Conservation (phyloP, 2,797 vertebrate species). For the Enteromius anoplus region DNA sequence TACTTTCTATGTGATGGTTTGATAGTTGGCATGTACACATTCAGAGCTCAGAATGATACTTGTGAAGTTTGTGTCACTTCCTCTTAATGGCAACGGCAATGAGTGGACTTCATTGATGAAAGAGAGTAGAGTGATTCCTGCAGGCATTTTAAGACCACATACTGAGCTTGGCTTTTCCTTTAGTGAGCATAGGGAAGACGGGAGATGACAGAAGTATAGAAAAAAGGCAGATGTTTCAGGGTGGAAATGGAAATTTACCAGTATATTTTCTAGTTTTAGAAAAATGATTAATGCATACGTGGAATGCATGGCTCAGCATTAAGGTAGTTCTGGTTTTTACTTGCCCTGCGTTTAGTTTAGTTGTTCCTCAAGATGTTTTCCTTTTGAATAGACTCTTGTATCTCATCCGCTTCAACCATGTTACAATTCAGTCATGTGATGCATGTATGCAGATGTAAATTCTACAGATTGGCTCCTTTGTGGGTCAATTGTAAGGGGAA, state of each 20-base stretch:
- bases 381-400: background rate
- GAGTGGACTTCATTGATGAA: slow-evolving; percentile 11
- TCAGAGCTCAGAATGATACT: slow-evolving; percentile 32
- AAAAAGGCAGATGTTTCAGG: background rate
- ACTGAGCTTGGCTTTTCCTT: slow-evolving; percentile 2
- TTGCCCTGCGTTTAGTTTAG: background rate
- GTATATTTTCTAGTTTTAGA: background rate
- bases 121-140: slow-evolving; percentile 2
- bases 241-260: background rate
- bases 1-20: slow-evolving; percentile 30
- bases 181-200: background rate
- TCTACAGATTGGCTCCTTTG: background rate
- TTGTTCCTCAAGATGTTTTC: background rate
- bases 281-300: background rate
- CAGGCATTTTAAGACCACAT: slow-evolving; percentile 15
- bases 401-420: background rate
- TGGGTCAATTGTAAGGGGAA: background rate
- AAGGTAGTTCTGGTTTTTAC: background rate
- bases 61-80: slow-evolving; percentile 34
- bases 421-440: background rate
- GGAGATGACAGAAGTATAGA: background rate
- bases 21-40: slow-evolving; percentile 24
- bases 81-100: background rate
- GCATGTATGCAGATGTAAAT: background rate
- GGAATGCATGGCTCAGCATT: background rate